Evolutionary conservation across 2,113 vertebrate species (phyloP).

Genomic region (Phaethornis superciliosus): DNA sequence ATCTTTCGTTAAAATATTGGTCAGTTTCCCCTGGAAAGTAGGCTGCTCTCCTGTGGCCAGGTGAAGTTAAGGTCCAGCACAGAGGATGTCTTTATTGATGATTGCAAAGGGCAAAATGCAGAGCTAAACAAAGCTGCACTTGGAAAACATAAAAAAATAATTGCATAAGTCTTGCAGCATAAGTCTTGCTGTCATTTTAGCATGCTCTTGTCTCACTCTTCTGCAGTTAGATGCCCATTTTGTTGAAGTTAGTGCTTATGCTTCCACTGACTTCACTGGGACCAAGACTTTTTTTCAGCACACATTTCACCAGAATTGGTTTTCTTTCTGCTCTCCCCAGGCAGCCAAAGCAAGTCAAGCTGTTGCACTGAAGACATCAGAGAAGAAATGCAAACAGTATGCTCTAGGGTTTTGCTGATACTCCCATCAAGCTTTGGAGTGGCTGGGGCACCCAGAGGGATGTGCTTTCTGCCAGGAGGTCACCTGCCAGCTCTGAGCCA

Average conservation of each 20-base stretch:
- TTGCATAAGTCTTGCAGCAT: background rate
- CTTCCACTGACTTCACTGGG: background rate
- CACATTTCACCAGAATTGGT: fast-evolving
- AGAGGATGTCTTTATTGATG: fast-evolving
- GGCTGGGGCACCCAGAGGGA: background rate
- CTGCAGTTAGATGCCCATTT: background rate
- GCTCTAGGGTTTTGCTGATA: background rate
- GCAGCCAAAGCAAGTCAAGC: background rate
- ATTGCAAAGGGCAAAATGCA: background rate
- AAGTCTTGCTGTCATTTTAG: background rate
- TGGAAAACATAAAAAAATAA: background rate
- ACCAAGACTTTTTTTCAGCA: background rate
- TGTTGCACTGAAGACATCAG: background rate
- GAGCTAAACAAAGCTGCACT: background rate
- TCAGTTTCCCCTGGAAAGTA: background rate
- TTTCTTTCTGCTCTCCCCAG: background rate
- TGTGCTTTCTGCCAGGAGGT: background rate
- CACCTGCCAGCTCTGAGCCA: background rate
- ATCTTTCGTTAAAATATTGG: background rate
- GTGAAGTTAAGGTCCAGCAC: background rate
- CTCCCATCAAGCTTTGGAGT: background rate
- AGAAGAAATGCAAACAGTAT: background rate
- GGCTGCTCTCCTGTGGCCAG: background rate
- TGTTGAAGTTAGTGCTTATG: background rate
- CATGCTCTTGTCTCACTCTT: background rate